These are phyloP conservation scores for Proales similis DNA, from an alignment of 1,140 invertebrate species.

Conservation along the genomic window DNA sequence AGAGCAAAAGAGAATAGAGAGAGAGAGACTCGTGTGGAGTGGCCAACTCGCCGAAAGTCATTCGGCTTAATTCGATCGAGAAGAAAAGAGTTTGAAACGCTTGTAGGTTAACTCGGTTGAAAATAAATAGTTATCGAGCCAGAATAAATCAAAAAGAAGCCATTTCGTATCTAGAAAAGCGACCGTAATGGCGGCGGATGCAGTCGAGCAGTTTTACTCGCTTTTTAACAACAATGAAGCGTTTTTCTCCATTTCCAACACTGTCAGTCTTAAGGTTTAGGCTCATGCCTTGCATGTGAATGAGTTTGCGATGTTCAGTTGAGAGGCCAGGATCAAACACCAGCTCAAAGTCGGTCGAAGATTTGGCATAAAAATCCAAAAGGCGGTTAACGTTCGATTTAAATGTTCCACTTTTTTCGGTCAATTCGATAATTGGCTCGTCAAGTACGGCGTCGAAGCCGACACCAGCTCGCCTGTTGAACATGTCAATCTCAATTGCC, in stretches of 20 bases:
- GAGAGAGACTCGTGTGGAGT: too few relatives aligned
- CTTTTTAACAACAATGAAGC: conserved; percentile 30
- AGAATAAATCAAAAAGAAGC: too few relatives aligned
- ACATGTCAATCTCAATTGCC: conserved; percentile 19
- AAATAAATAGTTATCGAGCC: too few relatives aligned
- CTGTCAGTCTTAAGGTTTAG: conserved; percentile 5
- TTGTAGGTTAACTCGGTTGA: too few relatives aligned
- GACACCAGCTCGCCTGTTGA: not conserved
- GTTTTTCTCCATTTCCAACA: conserved; percentile 7
- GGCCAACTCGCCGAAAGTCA: too few relatives aligned
- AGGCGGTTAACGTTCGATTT: conserved; percentile 7
- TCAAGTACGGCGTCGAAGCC: not conserved
- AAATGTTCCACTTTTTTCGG: not conserved
- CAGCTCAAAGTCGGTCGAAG: conserved; percentile 14
- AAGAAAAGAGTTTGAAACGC: too few relatives aligned
- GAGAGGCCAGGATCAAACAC: conserved; percentile 31
- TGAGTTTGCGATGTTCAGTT: conserved; percentile 14
- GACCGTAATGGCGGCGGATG: too few relatives aligned
- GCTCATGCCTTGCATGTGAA: conserved; percentile 15
- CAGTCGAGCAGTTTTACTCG: too few relatives aligned
- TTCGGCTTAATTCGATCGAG: too few relatives aligned
- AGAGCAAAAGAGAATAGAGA: too few relatives aligned
- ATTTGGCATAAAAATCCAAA: conserved; percentile 14
- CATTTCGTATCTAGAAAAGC: too few relatives aligned
- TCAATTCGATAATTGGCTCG: not conserved